phyloP scores from a whole-genome alignment of 1,140 invertebrate genomes.

The Papilio helenus region DNA sequence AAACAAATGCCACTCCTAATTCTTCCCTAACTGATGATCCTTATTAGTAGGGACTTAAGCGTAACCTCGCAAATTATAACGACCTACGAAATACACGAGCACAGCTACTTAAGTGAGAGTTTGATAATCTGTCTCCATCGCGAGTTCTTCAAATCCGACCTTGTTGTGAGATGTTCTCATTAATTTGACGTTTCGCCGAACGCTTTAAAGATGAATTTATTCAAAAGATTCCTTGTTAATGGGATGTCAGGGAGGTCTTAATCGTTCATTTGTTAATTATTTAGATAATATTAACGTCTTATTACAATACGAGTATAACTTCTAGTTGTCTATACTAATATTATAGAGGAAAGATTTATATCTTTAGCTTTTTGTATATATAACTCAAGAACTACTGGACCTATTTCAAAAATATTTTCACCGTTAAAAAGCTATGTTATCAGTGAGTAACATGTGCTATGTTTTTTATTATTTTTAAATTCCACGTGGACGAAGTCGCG shows the following conservation, averaged over 20 bases:
- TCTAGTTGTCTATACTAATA: too few species aligned
- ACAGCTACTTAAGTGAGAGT: slow-evolving; percentile 67
- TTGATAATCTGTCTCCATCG: slow-evolving; percentile 74
- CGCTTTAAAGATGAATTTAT: slow-evolving; percentile 32
- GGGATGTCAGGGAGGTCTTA: not conserved
- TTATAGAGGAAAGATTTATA: too few species aligned
- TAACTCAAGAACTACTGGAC: too few species aligned
- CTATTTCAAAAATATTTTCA: too few species aligned
- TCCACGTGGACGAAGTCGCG: too few species aligned
- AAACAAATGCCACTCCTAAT: slow-evolving; percentile 74
- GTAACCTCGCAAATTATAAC: slow-evolving; percentile 79
- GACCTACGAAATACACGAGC: slow-evolving; percentile 64
- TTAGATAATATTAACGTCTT: not conserved
- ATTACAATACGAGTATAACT: too few species aligned
- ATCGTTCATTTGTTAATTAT: not conserved
- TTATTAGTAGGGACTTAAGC: slow-evolving; percentile 78
- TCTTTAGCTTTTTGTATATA: too few species aligned
- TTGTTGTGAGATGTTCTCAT: slow-evolving; percentile 52
- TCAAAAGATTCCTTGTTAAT: slow-evolving; percentile 7
- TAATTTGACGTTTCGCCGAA: slow-evolving; percentile 42
- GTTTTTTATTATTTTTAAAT: too few species aligned
- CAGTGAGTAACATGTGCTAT: too few species aligned
- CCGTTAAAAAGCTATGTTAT: too few species aligned
- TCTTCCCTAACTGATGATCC: slow-evolving; percentile 74
- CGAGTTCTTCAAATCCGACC: slow-evolving; percentile 57